Percentiles rank a stretch among this genome's conserved stretches.
Evolutionary conservation across 2,888 invertebrate species (phyloP).

Genomic region (Erebia ligea): DNA sequence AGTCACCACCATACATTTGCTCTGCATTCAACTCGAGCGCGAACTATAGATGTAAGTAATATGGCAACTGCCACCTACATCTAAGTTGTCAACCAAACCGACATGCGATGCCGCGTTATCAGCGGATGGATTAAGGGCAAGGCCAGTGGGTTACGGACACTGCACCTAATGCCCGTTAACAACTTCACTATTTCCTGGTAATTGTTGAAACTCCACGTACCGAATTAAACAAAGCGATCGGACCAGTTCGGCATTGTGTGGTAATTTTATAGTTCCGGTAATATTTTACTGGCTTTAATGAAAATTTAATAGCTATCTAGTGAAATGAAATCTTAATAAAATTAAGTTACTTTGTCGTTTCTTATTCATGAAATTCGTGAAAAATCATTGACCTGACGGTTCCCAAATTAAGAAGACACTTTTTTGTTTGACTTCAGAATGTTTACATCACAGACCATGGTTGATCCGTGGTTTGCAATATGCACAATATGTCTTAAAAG

Average conservation of each 20-base stretch:
- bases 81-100: slow-evolving; percentile 17
- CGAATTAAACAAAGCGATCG: slow-evolving; percentile 43
- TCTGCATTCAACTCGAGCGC: too few species aligned
- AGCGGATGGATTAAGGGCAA: slow-evolving; percentile 60
- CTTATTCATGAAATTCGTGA: background rate
- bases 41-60: background rate
- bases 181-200: slow-evolving; percentile 55
- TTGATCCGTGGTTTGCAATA: too few species aligned
- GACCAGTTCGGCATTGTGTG: slow-evolving; percentile 46
- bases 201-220: slow-evolving; percentile 46
- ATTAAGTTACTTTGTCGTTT: background rate
- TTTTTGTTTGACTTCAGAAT: too few species aligned
- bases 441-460: too few species aligned
- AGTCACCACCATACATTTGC: too few species aligned
- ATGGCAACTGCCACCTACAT: background rate
- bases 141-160: slow-evolving; percentile 62
- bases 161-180: slow-evolving; percentile 48
- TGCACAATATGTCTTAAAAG: too few species aligned
- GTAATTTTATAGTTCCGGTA: slow-evolving; percentile 43
- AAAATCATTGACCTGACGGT: background rate
- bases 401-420: too few species aligned
- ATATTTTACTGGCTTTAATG: slow-evolving; percentile 13
- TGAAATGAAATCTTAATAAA: slow-evolving; percentile 5
- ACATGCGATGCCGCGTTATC: slow-evolving; percentile 47
- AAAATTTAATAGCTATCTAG: slow-evolving; percentile 3